Base-by-base conservation (phyloP, 2,888 invertebrate species). In the Nomada ferruginata region DNA sequence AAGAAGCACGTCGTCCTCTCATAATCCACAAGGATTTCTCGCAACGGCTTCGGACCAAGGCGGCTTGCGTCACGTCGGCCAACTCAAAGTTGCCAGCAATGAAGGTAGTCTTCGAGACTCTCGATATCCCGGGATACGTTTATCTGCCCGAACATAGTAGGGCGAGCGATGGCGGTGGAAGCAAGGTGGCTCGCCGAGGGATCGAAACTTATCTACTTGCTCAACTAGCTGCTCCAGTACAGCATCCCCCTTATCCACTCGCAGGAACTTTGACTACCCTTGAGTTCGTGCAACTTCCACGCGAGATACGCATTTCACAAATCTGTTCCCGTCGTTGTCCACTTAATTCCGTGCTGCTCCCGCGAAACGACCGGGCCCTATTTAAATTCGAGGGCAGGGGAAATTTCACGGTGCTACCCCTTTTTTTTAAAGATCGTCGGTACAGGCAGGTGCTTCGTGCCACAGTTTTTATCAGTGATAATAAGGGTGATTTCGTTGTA, bases 131-230 rank as follows among this genome's bases (percentile, higher is more conserved):
- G 5, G 86, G 87, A 86, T 86, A 86, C 87, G 89, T 88, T 87
- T 92, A 92, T 91, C 91, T 90, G 83, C 85, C 78, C 83, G 87
- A 82, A 85, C 84, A 86, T 77, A 63, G 84, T 66, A 77, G 86
- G 86, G 85, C 88, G 89, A 90, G 85, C 84, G 91, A 88, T 88
- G 90, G 87, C 79, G 87, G 90, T 82, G 88, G 89, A 87, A 78
- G 88, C 89, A 85, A 89, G 91, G 89, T 90, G 89, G 90, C 89
- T 92, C 90, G 90, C 89, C 88, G 82, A 91, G 91, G 92, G 92
- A 92, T 93, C 92, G 92, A 92, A 93, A 93, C 93, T 93, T 93
- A 92, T 92, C 92, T 92, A 92, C 92, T 92, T 91, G 92, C 90
- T 90, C 92, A 92, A 93, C 93, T 92, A 90, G 91, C 91, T 90